Evolutionary conservation across 2,888 invertebrate species (phyloP).

Genomic region (Agonopterix subpropinquella): DNA sequence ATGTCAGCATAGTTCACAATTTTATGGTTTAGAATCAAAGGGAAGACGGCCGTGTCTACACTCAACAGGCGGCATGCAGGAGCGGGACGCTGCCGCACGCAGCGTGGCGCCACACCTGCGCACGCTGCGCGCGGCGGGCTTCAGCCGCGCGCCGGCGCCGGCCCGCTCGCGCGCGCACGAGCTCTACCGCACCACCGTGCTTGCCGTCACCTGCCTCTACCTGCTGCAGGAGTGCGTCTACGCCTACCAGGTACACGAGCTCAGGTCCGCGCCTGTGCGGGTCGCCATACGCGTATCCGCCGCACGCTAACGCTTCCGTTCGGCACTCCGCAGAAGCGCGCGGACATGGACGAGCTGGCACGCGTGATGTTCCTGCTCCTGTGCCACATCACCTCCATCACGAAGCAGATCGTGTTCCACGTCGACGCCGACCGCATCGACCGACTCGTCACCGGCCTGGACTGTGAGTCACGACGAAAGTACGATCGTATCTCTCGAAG

Average conservation of each 20-base stretch:
- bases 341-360: constrained; percentile 41
- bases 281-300: no score
- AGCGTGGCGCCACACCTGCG: constrained; percentile 11
- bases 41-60: constrained; percentile 8
- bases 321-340: constrained; percentile 28
- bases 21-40: background rate
- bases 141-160: constrained; percentile 16
- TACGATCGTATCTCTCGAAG: background rate
- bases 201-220: constrained; percentile 18
- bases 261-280: background rate
- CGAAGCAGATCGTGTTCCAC: constrained; percentile 52
- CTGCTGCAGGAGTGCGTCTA: constrained; percentile 29
- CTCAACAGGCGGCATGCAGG: constrained; percentile 11
- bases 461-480: constrained; percentile 19
- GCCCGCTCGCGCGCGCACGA: constrained; percentile 26
- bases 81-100: constrained; percentile 10
- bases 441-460: constrained; percentile 21
- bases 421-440: constrained; percentile 27
- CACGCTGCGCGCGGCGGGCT: constrained; percentile 8
- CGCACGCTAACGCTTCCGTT: no score
- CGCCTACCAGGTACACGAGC: background rate
- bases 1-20: background rate
- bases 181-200: constrained; percentile 19
- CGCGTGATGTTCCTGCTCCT: constrained; percentile 62
- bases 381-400: constrained; percentile 59